A percentile compares a stretch with the other conserved stretches of the same genome.
phyloP scores from a whole-genome alignment of 2,113 vertebrate species.

The Guaruba guarouba region DNA sequence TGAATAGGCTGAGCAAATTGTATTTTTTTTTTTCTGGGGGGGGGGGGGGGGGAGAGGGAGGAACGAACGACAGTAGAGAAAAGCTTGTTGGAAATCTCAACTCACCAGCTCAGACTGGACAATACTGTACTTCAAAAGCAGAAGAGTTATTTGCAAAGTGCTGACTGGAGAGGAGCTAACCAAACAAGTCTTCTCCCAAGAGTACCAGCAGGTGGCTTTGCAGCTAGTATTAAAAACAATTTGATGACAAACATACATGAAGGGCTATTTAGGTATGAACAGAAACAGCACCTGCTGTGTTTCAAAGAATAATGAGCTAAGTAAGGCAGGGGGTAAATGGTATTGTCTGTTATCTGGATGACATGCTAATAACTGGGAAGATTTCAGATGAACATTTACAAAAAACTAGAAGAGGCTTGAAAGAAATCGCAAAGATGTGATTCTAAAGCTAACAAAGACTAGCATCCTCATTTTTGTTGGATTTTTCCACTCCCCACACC shows the following conservation, averaged over 20 bases:
- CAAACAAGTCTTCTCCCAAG: not conserved
- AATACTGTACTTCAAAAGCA: not conserved
- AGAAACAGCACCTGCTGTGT: constrained; percentile 49
- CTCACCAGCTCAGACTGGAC: not conserved
- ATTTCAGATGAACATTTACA: constrained; percentile 39
- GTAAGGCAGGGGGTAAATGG: constrained; percentile 48
- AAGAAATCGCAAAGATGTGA: not conserved
- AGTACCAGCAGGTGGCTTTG: constrained; percentile 26
- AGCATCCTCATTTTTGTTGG: not conserved
- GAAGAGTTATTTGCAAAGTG: not conserved
- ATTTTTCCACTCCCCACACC: not conserved
- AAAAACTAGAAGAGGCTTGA: constrained; percentile 9
- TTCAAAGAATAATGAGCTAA: constrained; percentile 50
- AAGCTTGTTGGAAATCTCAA: not conserved
- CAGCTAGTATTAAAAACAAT: not conserved
- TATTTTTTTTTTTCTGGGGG: too few relatives aligned
- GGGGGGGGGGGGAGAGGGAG: accelerated
- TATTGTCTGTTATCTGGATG: constrained; percentile 47
- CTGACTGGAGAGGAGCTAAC: not conserved
- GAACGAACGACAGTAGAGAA: accelerated
- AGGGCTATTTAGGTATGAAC: constrained; percentile 36
- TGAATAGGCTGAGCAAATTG: not conserved
- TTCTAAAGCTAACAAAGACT: not conserved
- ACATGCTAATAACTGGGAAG: constrained; percentile 37
- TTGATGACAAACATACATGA: constrained; percentile 20